Evolutionary conservation across 1,140 invertebrate genomes (phyloP).

Genomic region (Nephotettix cincticeps): DNA sequence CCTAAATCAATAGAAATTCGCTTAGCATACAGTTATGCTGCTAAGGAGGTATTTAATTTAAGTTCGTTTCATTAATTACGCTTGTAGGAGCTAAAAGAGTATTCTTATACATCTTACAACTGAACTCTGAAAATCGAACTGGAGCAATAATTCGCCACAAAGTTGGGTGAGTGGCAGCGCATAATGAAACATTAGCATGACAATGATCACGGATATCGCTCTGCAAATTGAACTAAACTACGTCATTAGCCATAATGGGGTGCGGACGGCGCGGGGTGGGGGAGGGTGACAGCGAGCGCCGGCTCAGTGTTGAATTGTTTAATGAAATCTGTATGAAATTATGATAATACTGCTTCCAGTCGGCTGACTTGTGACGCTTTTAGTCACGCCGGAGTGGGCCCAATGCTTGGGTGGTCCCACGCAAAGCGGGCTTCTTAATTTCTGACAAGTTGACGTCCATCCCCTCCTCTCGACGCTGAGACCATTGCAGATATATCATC

Average conservation of each 20-base stretch:
- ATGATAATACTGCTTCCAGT: slow-evolving; percentile 13
- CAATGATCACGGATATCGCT: slow-evolving; percentile 12
- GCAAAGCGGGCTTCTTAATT: slow-evolving; percentile 16
- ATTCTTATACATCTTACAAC: too few species aligned
- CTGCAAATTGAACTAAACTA: slow-evolving; percentile 19
- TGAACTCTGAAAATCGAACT: too few species aligned
- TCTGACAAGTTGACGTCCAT: background rate
- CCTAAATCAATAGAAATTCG: too few species aligned
- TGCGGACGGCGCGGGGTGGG: background rate
- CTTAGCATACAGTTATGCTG: too few species aligned
- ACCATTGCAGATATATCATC: background rate
- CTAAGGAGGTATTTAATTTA: too few species aligned
- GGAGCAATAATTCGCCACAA: too few species aligned
- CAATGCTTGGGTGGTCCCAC: slow-evolving; percentile 7
- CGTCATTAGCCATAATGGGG: slow-evolving; percentile 14
- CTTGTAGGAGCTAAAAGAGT: too few species aligned
- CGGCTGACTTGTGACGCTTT: slow-evolving; percentile 14
- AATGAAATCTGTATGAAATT: slow-evolving; percentile 23
- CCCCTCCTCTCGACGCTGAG: background rate
- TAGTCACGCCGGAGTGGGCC: slow-evolving; percentile 12
- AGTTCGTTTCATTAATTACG: too few species aligned
- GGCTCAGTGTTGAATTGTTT: slow-evolving; percentile 5
- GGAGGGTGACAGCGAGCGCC: background rate
- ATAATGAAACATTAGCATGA: slow-evolving; percentile 1
- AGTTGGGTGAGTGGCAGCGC: background rate